Base-by-base conservation (phyloP, 2,888 invertebrate genomes). In the Megaustenia siamemsis region DNA sequence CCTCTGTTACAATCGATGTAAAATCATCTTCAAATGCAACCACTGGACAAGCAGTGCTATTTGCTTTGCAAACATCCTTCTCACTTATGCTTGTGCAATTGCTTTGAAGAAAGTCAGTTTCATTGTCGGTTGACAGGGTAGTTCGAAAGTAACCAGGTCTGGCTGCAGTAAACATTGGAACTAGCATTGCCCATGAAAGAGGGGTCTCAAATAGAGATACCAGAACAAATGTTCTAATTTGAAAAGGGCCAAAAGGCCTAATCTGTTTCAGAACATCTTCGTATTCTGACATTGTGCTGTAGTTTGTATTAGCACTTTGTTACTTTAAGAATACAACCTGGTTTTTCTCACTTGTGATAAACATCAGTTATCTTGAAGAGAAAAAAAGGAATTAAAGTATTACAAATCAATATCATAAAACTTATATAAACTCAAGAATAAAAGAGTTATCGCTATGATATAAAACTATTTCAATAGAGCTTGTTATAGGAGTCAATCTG, bases 201-300 rank as follows among this genome's bases (percentile, higher is more conserved):
- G 93, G 92, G 0, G 92, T 91, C 85, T 93, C 93, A 88, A 93
- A 92, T 88, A 92, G 86, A 78, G 92, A 93, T 10, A 93, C 92
- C 12, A 93, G 84, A 8, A 93, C 56, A 77, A 93, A 93, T 5
- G 93, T 89, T n/a, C 92, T 84, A 4, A 91, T 84, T 88, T 93
- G 93, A 85, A 89, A 93, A 5, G 91, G 91, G 12, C 93, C 93
- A 89, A 93, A 93, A 1, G 90, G 88, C 4, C 93, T 91, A 6
- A 93, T 69, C 80, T 91, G 82, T 38, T 90, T 84, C 56, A 93
- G 81, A 38, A 93, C 87, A n/a, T 88, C 88, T 82, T 93, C 93
- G 86, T 92, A 93, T 43, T 92, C 90, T 12, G 90, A 90, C 91
- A 91, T 91, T 43, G 76, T 89, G 38, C 8, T 28, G n/a, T 35